Percentiles rank a stretch among this genome's conserved stretches.
Evolutionary conservation across 1,140 invertebrate species (phyloP).

Genomic region (Drosophila trapezifrons): DNA sequence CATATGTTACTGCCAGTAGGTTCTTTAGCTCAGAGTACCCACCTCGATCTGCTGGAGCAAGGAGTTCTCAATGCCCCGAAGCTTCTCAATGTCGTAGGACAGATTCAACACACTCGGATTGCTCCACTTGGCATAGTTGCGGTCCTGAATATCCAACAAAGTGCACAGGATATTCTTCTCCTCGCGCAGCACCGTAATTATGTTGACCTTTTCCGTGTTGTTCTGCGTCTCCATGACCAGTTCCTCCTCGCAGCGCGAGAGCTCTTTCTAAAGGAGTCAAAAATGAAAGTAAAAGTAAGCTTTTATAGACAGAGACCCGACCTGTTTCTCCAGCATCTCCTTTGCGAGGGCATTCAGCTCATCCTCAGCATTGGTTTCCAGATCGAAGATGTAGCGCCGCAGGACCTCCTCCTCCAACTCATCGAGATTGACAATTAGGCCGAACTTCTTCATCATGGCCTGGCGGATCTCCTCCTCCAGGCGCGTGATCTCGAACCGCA

Average conservation of each 20-base stretch:
- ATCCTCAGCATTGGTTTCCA: slow-evolving; percentile 85
- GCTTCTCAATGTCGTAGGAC: slow-evolving; percentile 82
- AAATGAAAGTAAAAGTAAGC: background rate
- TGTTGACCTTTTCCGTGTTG: slow-evolving; percentile 86
- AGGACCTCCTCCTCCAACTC: slow-evolving; percentile 86
- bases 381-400: slow-evolving; percentile 85
- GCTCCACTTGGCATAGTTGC: slow-evolving; percentile 75
- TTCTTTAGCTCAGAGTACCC: background rate
- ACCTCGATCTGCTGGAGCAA: slow-evolving; percentile 84
- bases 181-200: slow-evolving; percentile 86
- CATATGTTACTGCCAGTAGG: too few relatives aligned
- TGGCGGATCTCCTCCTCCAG: slow-evolving; percentile 85
- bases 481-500: slow-evolving; percentile 85
- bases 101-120: slow-evolving; percentile 67
- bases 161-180: slow-evolving; percentile 85
- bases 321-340: slow-evolving; percentile 63
- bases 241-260: slow-evolving; percentile 78
- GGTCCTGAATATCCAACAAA: slow-evolving; percentile 82
- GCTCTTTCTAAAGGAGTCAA: slow-evolving; percentile 59
- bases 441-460: slow-evolving; percentile 86
- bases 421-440: slow-evolving; percentile 85
- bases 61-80: slow-evolving; percentile 73
- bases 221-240: slow-evolving; percentile 84
- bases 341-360: slow-evolving; percentile 83
- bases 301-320: slow-evolving; percentile 39